Percentiles rank a stretch among this genome's conserved stretches.
These are phyloP conservation scores for Nothura maculosa DNA, from an alignment of 2,797 vertebrate species.

Conservation along the genomic window DNA sequence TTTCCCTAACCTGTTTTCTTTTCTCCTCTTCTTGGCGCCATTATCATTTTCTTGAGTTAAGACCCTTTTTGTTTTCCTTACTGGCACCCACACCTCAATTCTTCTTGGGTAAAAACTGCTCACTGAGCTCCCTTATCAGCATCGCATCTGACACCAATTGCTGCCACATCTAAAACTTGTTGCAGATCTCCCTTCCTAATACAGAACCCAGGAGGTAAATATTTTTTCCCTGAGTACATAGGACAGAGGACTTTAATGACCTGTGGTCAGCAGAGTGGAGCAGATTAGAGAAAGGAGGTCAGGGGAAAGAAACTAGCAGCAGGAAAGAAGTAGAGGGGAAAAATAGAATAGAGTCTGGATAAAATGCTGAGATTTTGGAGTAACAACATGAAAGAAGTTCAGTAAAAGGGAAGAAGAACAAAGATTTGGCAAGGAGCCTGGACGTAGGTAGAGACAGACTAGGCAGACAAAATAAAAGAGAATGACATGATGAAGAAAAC, in stretches of 20 bases:
- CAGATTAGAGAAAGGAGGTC: slow-evolving; percentile 50
- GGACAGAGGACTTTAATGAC: neutral
- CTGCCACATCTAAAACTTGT: neutral
- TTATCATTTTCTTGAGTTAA: neutral
- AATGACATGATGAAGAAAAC: neutral
- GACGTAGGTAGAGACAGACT: neutral
- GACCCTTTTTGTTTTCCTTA: neutral
- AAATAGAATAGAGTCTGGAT: neutral
- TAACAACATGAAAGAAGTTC: slow-evolving; percentile 35
- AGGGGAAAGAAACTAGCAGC: slow-evolving; percentile 20
- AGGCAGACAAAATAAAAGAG: neutral
- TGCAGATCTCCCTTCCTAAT: neutral
- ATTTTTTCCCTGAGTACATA: neutral
- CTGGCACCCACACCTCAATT: neutral
- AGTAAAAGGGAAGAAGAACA: slow-evolving; percentile 4
- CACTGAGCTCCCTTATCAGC: neutral
- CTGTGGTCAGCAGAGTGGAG: slow-evolving; percentile 49
- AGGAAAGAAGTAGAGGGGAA: neutral
- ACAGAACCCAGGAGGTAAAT: neutral
- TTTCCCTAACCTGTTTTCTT: neutral
- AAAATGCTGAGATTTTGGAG: slow-evolving; percentile 8
- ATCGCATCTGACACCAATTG: neutral
- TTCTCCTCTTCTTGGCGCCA: neutral
- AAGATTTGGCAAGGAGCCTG: neutral
- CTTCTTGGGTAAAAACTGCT: neutral